These are phyloP conservation scores for Daptonema setosum DNA, from an alignment of 2,888 invertebrate genomes.

Conservation along the genomic window DNA sequence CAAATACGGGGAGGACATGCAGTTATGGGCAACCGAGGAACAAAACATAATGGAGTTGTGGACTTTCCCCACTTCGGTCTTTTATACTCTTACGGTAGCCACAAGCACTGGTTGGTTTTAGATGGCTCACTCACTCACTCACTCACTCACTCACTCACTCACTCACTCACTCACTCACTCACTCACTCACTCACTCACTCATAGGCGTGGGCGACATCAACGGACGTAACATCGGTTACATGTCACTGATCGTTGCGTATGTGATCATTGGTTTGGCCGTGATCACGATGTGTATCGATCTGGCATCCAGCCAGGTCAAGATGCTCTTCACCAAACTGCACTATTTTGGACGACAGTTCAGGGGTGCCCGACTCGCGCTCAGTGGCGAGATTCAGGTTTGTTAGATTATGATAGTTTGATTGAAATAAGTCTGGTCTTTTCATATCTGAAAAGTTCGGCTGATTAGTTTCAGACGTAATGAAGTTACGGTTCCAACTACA, in stretches of 20 bases:
- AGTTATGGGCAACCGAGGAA: constrained; percentile 11
- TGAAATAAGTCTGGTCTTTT: too few relatives aligned
- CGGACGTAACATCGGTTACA: constrained; percentile 3
- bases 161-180: neutral
- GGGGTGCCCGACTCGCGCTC: constrained; percentile 4
- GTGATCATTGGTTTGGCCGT: constrained; percentile 8
- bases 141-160: neutral
- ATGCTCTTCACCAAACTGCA: constrained; percentile 6
- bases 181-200: neutral
- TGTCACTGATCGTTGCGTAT: constrained; percentile 6
- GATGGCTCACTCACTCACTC: neutral
- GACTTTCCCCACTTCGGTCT: constrained; percentile 1
- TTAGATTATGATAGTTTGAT: too few relatives aligned
- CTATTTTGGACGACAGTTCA: constrained; percentile 8
- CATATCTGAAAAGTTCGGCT: too few relatives aligned
- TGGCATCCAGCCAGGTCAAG: constrained; percentile 8
- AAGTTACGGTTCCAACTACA: too few relatives aligned
- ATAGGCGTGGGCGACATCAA: constrained; percentile 6
- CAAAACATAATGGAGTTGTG: neutral
- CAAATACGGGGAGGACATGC: constrained; percentile 29
- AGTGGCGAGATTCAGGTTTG: neutral
- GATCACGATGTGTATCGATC: constrained; percentile 9
- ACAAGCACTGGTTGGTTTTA: constrained; percentile 5
- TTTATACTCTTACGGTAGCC: constrained; percentile 7
- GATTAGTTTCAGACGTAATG: too few relatives aligned